A percentile compares a stretch with the other conserved stretches of the same genome.
phyloP scores from a whole-genome alignment of 2,113 vertebrate species.

The Bos javanicus region DNA sequence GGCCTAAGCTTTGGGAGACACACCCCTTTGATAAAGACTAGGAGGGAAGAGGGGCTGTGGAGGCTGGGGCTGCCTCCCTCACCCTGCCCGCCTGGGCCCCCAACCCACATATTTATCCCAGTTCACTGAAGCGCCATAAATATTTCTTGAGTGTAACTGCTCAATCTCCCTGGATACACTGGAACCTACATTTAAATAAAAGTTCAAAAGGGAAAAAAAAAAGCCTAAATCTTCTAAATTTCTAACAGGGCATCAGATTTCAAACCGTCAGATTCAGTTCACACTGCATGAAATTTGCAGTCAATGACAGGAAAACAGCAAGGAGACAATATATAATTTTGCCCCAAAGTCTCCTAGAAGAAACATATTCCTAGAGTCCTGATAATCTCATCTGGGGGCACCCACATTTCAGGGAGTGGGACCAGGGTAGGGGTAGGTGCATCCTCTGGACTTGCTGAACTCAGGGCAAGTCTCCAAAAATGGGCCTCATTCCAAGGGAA shows the following conservation, averaged over 20 bases:
- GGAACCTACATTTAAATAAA: slow-evolving; percentile 14
- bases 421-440: not conserved
- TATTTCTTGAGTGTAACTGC: not conserved
- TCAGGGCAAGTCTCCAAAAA: slow-evolving; percentile 38
- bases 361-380: not conserved
- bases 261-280: not conserved
- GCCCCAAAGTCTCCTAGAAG: not conserved
- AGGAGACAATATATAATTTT: not conserved
- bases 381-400: not conserved
- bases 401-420: not conserved
- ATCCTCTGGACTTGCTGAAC: slow-evolving; percentile 14
- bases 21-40: not conserved
- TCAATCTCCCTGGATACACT: not conserved
- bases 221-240: not conserved
- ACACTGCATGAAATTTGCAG: not conserved
- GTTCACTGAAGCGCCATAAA: not conserved
- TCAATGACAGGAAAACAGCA: not conserved
- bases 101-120: not conserved
- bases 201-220: not conserved
- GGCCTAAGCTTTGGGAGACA: not conserved
- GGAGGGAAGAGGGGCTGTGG: not conserved
- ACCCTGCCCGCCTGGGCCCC: not conserved
- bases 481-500: not conserved
- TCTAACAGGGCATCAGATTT: not conserved
- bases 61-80: not conserved